Evolutionary conservation across 2,113 vertebrate genomes (phyloP).

Genomic region (Stigmatopora argus): DNA sequence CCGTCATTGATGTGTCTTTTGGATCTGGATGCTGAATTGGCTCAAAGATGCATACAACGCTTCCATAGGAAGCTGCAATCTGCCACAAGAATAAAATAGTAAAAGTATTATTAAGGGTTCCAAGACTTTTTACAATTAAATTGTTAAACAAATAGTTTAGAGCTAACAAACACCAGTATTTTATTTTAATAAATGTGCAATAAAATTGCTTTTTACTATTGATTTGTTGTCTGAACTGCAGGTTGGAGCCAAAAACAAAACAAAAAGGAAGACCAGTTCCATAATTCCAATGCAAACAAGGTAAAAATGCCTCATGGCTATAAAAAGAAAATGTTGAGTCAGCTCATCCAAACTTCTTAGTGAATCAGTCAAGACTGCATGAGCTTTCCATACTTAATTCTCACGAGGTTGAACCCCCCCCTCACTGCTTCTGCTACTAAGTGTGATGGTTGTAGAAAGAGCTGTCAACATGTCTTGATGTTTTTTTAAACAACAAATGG

Average conservation of each 20-base stretch:
- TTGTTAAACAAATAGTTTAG: no score
- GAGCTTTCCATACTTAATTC: conserved; percentile 8
- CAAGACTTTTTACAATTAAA: not conserved
- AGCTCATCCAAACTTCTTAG: conserved; percentile 6
- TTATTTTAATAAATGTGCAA: no score
- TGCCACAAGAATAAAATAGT: conserved; percentile 43
- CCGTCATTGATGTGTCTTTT: conserved; percentile 68
- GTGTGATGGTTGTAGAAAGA: no score
- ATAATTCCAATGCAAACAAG: not conserved
- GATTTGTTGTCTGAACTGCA: not conserved
- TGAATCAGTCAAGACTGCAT: not conserved
- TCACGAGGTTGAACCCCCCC: conserved; percentile 7
- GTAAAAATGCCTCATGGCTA: not conserved
- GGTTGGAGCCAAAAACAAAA: not conserved
- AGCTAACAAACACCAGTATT: no score
- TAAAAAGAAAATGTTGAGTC: conserved; percentile 13
- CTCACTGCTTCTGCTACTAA: no score
- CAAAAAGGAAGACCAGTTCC: not conserved
- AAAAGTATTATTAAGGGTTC: not conserved
- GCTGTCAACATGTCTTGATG: no score
- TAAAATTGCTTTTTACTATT: no score
- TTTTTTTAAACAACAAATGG: no score
- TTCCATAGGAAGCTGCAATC: conserved; percentile 97
- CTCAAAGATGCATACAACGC: conserved; percentile 88
- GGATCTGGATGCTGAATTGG: conserved; percentile 76